Evolutionary conservation across 2,888 invertebrate genomes (phyloP).

Genomic region (Aphrophora alni): DNA sequence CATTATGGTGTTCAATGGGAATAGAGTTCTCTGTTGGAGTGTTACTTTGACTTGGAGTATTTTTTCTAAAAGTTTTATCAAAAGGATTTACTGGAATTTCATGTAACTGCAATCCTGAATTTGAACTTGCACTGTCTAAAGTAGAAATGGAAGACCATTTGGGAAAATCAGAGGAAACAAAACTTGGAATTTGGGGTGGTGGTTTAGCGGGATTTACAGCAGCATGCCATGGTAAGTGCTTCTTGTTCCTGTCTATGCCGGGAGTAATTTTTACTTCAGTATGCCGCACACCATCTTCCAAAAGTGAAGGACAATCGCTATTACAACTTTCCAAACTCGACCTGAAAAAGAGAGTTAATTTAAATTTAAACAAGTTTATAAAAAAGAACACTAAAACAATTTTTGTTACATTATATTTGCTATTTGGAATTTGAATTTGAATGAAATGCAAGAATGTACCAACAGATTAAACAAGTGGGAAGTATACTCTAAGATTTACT

Average conservation of each 20-base stretch:
- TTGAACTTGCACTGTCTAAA: slow-evolving; percentile 50
- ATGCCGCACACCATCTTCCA: background rate
- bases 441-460: too few relatives aligned
- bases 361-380: too few relatives aligned
- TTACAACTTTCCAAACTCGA: background rate
- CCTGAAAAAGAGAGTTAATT: too few relatives aligned
- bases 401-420: too few relatives aligned
- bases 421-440: too few relatives aligned
- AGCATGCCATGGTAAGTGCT: background rate
- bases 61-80: slow-evolving; percentile 6
- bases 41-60: background rate
- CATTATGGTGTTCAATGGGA: background rate
- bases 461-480: too few relatives aligned
- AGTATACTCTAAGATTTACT: too few relatives aligned
- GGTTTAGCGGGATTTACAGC: background rate
- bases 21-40: background rate
- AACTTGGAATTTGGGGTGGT: background rate
- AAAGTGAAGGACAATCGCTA: background rate
- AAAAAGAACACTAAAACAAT: too few relatives aligned
- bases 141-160: slow-evolving; percentile 39
- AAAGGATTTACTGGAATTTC: slow-evolving; percentile 14
- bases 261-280: background rate
- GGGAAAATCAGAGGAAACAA: background rate
- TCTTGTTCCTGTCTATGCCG: background rate
- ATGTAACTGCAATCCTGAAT: background rate